These are phyloP conservation scores for Tigriopus japonicus DNA, from an alignment of 1,140 invertebrate species.

Conservation along the genomic window DNA sequence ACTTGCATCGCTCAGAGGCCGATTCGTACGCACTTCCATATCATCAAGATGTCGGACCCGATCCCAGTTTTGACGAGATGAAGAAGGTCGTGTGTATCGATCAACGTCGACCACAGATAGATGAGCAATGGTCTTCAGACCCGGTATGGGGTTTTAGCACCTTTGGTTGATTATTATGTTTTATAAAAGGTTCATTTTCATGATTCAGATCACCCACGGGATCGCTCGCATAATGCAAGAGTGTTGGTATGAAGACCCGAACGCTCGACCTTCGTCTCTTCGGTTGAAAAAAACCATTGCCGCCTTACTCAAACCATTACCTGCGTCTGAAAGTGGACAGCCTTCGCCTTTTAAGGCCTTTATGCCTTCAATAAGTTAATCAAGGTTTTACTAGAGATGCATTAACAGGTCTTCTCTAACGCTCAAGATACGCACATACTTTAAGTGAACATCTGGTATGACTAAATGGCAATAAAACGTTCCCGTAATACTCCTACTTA, in stretches of 20 bases:
- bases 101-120: neutral
- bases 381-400: no score
- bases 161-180: neutral
- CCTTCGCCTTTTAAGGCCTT: no score
- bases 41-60: slow-evolving; percentile 22
- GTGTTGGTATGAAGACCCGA: slow-evolving; percentile 80
- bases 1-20: neutral
- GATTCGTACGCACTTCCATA: slow-evolving; percentile 11
- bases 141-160: neutral
- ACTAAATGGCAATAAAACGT: no score
- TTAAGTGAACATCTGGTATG: no score
- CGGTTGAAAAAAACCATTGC: slow-evolving; percentile 74
- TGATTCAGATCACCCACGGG: neutral
- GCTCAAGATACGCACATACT: no score
- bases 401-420: no score
- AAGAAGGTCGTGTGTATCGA: slow-evolving; percentile 63
- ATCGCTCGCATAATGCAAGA: slow-evolving; percentile 46
- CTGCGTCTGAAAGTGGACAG: no score
- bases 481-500: no score
- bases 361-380: no score
- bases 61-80: slow-evolving; percentile 90
- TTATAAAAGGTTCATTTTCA: neutral
- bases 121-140: neutral
- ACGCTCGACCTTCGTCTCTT: slow-evolving; percentile 65
- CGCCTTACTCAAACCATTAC: no score